phyloP scores from a whole-genome alignment of 2,113 vertebrate genomes.

The Colaptes auratus region DNA sequence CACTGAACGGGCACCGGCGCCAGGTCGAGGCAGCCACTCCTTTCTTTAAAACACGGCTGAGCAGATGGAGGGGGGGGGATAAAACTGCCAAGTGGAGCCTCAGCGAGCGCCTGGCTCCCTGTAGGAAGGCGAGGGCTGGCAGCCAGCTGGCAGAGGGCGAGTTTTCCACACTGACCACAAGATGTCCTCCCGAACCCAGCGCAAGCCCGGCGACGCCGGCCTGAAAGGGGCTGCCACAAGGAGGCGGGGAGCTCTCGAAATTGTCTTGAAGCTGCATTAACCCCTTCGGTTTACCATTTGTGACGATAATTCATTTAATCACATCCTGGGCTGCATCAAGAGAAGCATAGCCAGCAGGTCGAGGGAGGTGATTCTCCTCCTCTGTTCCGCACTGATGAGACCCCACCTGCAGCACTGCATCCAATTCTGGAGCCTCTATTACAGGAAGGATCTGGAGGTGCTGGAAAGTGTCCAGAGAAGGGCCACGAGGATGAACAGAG shows the following conservation, averaged over 20 bases:
- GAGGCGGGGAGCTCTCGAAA: neutral
- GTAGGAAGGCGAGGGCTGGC: too few relatives aligned
- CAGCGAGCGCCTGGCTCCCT: fast-evolving
- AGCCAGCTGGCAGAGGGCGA: neutral
- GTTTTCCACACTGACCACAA: slow-evolving; percentile 48
- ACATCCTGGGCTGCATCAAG: too few relatives aligned
- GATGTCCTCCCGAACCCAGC: slow-evolving; percentile 38
- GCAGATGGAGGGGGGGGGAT: too few relatives aligned
- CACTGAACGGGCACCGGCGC: fast-evolving
- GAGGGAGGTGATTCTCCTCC: too few relatives aligned
- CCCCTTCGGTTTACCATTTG: fast-evolving
- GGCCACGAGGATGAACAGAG: too few relatives aligned
- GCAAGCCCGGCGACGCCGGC: neutral
- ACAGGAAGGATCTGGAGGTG: too few relatives aligned
- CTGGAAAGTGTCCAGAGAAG: too few relatives aligned
- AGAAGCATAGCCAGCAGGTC: too few relatives aligned
- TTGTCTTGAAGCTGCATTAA: fast-evolving
- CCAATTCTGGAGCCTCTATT: too few relatives aligned
- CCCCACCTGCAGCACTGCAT: too few relatives aligned
- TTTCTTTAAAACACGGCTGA: neutral
- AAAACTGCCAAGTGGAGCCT: neutral
- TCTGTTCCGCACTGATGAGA: too few relatives aligned
- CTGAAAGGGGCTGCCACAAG: fast-evolving
- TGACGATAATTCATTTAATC: fast-evolving
- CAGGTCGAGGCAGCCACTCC: neutral